A percentile compares a stretch with the other conserved stretches of the same genome.
These are phyloP conservation scores for Lepidurus couesii DNA, from an alignment of 1,140 invertebrate genomes.

Conservation along the genomic window DNA sequence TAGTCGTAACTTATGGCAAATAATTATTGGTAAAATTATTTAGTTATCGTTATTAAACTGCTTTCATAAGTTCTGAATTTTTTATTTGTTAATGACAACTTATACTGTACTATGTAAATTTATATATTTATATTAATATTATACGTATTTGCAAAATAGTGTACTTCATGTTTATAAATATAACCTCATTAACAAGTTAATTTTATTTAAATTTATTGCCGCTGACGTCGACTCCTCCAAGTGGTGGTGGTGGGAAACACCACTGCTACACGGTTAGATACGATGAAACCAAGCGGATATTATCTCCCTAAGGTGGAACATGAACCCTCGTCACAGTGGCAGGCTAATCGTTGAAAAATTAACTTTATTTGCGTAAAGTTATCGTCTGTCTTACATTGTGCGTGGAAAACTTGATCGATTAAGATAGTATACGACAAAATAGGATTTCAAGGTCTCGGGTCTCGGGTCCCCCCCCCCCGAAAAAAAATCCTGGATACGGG, in stretches of 20 bases:
- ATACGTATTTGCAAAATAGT: neutral
- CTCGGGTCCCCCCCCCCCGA: neutral
- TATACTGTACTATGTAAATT: neutral
- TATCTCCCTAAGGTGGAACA: neutral
- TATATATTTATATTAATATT: neutral
- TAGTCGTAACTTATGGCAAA: no score
- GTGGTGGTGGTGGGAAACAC: neutral
- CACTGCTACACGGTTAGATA: neutral
- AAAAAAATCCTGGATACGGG: neutral
- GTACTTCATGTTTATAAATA: neutral
- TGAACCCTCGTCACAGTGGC: neutral
- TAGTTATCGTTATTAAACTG: no score
- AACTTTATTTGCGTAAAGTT: neutral
- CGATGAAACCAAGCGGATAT: neutral
- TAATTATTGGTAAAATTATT: no score
- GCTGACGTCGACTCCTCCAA: neutral
- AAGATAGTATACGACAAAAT: neutral
- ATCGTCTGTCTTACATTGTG: neutral
- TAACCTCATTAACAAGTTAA: neutral
- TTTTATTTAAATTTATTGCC: slow-evolving; percentile 1
- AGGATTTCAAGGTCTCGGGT: neutral
- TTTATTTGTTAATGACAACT: neutral
- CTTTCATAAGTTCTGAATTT: neutral
- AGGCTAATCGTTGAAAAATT: neutral
- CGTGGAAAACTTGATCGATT: neutral